Evolutionary conservation across 1,140 invertebrate genomes (phyloP), one percentile per base, ranked within the genome.

Genomic region (Eupristina koningsbergeri): DNA sequence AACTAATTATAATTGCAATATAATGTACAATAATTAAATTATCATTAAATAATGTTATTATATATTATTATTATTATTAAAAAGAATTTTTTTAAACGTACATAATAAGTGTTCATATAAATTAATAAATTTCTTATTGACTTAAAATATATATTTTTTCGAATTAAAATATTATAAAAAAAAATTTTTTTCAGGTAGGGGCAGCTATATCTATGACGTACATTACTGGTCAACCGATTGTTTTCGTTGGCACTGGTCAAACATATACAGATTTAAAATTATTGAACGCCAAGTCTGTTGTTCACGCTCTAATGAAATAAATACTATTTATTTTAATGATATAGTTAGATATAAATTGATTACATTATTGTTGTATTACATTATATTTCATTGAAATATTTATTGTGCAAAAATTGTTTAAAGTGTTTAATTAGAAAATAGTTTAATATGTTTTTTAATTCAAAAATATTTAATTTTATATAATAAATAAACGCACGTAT

Each of bases 201-300:
- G 99, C 99, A 77, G 98, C 99, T 67, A 98, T 99, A 87, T 99
- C 99, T 15, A 99, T 99, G 99, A 99, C 99, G 0, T 99, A 99
- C 90, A 99, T 99, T 81, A 99, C 99, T 50, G 99, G 99, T 13
- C 98, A 99, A 91, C 99, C 99, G 0, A 99, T 99, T 86, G 98
- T 99, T 39, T 99, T 99, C 92, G 99, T 99, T 39, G 99, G 99
- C 31, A 99, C 98, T 67, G 99, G 99, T 9, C 99, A 99, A 93
- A 99, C 98, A 0, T 99, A 99, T 91, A 97, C 97, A 0, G 99
- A 99, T 93, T 93, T 99, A 78, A 98, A 99, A 90, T 98, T 97
- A 85, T 93, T 99, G 73, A 99, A 99, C 93, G 98, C 97, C 53
- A 98, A 98, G 90, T 98, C 99, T 80, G 98, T 99, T 41, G 98